Evolutionary conservation across 1,140 invertebrate species (phyloP), one percentile per base, ranked within the genome.

Genomic region (Aphaenogaster rudis): DNA sequence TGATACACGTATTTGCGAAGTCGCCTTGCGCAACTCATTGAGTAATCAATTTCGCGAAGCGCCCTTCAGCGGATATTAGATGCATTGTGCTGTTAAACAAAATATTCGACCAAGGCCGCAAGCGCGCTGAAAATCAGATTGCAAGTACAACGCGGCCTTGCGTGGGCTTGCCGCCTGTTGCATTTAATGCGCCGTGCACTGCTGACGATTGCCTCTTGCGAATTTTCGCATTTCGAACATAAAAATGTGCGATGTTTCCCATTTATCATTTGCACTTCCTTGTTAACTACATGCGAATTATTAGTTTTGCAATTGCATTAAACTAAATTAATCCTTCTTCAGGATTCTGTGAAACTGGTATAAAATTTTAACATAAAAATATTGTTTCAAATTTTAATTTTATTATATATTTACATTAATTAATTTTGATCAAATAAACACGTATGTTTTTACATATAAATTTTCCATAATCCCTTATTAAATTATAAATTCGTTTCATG

Each of bases 101-200:
- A 80, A 80, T 69, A 17, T 42, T 80, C 63, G 0, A n/a, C 63
- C 48, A 80, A 80, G 48, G 78, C 42, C 78, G 48, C n/a, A n/a
- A 54, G 33, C 45, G 21, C 21, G 50, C 21, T 71, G 66, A 45
- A 81, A 81, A 81, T 81, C 21, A 57, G 67, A 71, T 81, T 45
- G 21, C 28, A 17, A 64, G 21, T 39, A 54, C n/a, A 80, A 54
- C 21, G n/a, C 21, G 36, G 9, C 48, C 66, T 33, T 57, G 66
- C 17, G n/a, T 28, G 9, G 8, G 1, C 2, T 5, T 7, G 33
- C 15, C 39, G 33, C 36, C 17, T 78, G 17, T 80, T 52, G 36
- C 63, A 69, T 54, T 45, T 54, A 69, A 54, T 11, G n/a, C 48
- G 17, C 36, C 33, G 36, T 28, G 11, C 17, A 36, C 33, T 17